These are phyloP conservation scores for Polydrusus pterygomalis DNA, from an alignment of 2,888 invertebrate genomes.

Conservation along the genomic window DNA sequence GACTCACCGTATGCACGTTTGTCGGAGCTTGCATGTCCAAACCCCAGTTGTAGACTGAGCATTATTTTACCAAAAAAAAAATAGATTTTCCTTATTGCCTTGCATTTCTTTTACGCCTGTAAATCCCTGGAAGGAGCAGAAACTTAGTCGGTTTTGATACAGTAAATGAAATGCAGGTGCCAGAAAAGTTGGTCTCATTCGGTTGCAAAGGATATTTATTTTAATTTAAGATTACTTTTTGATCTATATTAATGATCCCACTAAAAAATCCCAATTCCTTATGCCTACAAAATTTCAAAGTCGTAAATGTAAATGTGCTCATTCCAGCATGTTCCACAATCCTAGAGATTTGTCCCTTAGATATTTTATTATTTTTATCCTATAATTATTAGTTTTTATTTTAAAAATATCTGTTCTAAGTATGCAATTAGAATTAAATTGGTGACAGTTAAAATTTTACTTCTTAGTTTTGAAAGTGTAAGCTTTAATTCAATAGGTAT, in stretches of 20 bases:
- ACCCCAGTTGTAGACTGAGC: slow-evolving; percentile 56
- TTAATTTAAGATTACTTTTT: too few species aligned
- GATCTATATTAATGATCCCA: too few species aligned
- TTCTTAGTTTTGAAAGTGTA: slow-evolving; percentile 15
- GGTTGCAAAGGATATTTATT: too few species aligned
- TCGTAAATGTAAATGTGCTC: slow-evolving; percentile 11
- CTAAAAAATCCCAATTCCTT: not conserved
- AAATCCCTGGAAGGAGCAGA: not conserved
- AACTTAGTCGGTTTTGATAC: not conserved
- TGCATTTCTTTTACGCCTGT: not conserved
- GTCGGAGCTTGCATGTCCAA: slow-evolving; percentile 65
- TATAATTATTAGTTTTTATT: slow-evolving; percentile 2
- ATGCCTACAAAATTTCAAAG: not conserved
- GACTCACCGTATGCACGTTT: slow-evolving; percentile 67
- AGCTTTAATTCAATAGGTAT: not conserved
- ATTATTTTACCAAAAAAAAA: slow-evolving; percentile 43
- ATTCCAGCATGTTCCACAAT: slow-evolving; percentile 24
- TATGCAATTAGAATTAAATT: not conserved
- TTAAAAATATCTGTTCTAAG: not conserved
- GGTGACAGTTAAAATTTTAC: slow-evolving; percentile 5
- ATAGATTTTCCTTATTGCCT: not conserved
- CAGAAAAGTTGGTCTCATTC: too few species aligned
- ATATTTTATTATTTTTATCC: slow-evolving; percentile 22
- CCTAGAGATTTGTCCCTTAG: slow-evolving; percentile 9
- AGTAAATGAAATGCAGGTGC: too few species aligned